These are phyloP conservation scores for Marmota flaviventris DNA, from an alignment of 2,113 vertebrate genomes.

Conservation along the genomic window DNA sequence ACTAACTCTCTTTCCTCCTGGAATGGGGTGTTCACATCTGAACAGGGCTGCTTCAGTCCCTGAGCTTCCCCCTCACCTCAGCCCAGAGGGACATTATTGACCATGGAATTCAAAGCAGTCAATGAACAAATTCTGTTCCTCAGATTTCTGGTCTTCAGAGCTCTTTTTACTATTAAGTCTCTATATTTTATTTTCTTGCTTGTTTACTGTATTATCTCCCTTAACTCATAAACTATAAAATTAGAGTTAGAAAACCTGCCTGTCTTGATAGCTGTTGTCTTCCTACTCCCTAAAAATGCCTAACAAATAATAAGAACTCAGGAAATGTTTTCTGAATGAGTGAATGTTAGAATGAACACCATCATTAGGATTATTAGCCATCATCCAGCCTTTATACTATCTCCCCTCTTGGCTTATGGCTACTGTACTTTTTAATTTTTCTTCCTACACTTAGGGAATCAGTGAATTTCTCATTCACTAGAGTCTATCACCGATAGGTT, in stretches of 20 bases:
- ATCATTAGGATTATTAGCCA: background rate
- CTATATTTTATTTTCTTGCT: background rate
- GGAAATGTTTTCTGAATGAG: background rate
- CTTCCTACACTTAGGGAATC: background rate
- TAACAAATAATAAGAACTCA: background rate
- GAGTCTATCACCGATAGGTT: background rate
- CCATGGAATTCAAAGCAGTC: background rate
- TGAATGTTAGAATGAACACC: background rate
- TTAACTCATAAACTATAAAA: conserved; percentile 14
- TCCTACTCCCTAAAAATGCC: background rate
- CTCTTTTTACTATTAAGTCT: background rate
- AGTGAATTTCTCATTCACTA: background rate
- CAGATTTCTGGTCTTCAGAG: background rate
- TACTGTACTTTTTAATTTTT: background rate
- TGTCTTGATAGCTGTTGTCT: background rate
- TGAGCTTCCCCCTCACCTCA: background rate
- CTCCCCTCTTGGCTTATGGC: background rate
- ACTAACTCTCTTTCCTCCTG: background rate
- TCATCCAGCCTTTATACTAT: background rate
- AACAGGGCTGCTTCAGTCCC: fast-evolving
- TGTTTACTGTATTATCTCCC: background rate
- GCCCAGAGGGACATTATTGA: background rate
- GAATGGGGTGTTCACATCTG: background rate
- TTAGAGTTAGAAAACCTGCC: background rate
- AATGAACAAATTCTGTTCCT: background rate